Conservation (phyloP, 2,888 invertebrate species). For the Hedya salicella region DNA sequence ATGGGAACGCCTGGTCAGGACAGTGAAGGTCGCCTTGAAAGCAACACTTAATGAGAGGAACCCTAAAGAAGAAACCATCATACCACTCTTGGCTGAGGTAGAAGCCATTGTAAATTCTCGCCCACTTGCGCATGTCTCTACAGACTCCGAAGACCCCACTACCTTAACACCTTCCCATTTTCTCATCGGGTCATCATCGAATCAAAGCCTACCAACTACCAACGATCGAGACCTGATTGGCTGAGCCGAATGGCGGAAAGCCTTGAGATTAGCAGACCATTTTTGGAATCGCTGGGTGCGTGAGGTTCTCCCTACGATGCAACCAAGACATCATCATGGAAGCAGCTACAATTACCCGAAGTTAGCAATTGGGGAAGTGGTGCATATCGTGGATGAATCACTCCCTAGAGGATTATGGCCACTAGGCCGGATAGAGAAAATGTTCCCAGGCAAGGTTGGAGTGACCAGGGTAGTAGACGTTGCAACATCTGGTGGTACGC, state of each 20-base stretch:
- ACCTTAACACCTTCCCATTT: constrained; percentile 22
- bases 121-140: constrained; percentile 39
- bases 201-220: not conserved
- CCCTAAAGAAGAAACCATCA: not conserved
- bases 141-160: constrained; percentile 22
- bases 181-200: constrained; percentile 2
- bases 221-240: constrained; percentile 1
- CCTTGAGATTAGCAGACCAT: not conserved
- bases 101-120: constrained; percentile 41
- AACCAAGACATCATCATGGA: not conserved
- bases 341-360: not conserved
- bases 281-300: constrained; percentile 12
- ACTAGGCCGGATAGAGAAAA: not conserved
- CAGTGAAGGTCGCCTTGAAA: constrained; percentile 34
- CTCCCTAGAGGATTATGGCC: not conserved
- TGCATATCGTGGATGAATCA: not conserved
- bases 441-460: not conserved
- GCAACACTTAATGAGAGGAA: constrained; percentile 23
- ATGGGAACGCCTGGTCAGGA: constrained; percentile 22
- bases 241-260: constrained; percentile 25
- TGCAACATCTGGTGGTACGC: not conserved
- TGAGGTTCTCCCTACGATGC: not conserved
- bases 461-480: constrained; percentile 1
- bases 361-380: not conserved
- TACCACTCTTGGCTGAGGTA: constrained; percentile 40